Evolutionary conservation across 2,797 vertebrate species (phyloP), one percentile per base, ranked within the genome.

Genomic region (Acridotheres tristis): DNA sequence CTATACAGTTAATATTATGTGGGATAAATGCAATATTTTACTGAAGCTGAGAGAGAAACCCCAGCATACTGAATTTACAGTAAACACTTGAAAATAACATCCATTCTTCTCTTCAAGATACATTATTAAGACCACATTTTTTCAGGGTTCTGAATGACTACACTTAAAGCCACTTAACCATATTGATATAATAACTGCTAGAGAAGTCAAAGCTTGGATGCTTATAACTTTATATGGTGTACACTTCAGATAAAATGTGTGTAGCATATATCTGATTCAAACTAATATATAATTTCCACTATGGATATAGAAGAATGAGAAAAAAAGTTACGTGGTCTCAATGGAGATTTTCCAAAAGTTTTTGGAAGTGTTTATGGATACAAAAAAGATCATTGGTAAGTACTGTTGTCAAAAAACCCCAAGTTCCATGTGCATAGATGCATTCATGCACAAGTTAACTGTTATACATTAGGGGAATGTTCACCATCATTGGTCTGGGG

Each of bases 51-150:
- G 45, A 38, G 26, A 91, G 32, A 92, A 67, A 74, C 16, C 6
- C 16, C 14, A 94, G 59, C 10, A 36, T 22, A 62, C 4, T 21
- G 27, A 88, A 75, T 88, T 95, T 88, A 65, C 42, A 71, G 65
- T 27, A 57, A 55, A n/a, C 87, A 32, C 69, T 76, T 59, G 55
- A 86, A 89, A 93, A 84, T 76, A 80, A 16, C 67, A 78, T 81
- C 73, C 30, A 5, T 84, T 78, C 73, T 92, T 91, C 74, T 91
- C 91, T 85, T 55, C 43, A 96, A 87, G 91, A 74, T 38, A 51
- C 45, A 43, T 80, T 90, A 95, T 91, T 69, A 93, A 94, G 63
- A 96, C 38, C 85, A 97, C 88, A 89, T 81, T 95, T 97, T 95
- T 93, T 83, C 54, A 89, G 54, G 55, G 27, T 27, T 75, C n/a